Evolutionary conservation across 2,113 vertebrate genomes (phyloP).

Genomic region (Crocuta crocuta): DNA sequence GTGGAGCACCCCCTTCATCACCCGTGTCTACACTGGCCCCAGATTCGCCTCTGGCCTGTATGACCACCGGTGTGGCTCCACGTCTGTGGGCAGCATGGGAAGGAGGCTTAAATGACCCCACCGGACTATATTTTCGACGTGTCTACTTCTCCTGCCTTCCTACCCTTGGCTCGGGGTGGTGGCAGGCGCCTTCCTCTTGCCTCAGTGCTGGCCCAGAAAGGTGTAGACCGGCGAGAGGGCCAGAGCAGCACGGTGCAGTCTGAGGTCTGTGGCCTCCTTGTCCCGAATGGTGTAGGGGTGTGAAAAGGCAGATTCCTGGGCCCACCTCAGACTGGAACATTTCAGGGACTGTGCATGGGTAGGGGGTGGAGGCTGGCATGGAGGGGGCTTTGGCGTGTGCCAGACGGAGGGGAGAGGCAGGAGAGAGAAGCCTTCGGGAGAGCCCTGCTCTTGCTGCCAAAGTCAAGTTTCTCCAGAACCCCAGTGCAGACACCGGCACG

Average conservation of each 20-base stretch:
- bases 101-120: not conserved
- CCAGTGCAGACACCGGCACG: accelerated
- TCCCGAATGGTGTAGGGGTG: not conserved
- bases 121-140: not conserved
- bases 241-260: not conserved
- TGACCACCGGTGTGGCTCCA: not conserved
- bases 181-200: not conserved
- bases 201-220: not conserved
- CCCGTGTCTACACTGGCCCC: accelerated
- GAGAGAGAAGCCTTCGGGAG: not conserved
- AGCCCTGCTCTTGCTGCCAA: not conserved
- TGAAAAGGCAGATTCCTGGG: not conserved
- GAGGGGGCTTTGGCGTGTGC: not conserved
- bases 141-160: not conserved
- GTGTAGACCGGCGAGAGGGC: not conserved
- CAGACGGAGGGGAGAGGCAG: accelerated
- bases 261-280: not conserved
- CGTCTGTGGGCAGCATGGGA: not conserved
- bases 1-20: not conserved
- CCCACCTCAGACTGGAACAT: too few species aligned
- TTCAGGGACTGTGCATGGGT: not conserved
- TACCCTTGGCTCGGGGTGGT: not conserved
- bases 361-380: accelerated
- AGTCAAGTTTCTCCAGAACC: not conserved
- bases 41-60: not conserved